Percentiles rank a stretch among this genome's conserved stretches.
These are phyloP conservation scores for Alouatta palliata DNA, from an alignment of 2,113 vertebrate species.

Conservation along the genomic window DNA sequence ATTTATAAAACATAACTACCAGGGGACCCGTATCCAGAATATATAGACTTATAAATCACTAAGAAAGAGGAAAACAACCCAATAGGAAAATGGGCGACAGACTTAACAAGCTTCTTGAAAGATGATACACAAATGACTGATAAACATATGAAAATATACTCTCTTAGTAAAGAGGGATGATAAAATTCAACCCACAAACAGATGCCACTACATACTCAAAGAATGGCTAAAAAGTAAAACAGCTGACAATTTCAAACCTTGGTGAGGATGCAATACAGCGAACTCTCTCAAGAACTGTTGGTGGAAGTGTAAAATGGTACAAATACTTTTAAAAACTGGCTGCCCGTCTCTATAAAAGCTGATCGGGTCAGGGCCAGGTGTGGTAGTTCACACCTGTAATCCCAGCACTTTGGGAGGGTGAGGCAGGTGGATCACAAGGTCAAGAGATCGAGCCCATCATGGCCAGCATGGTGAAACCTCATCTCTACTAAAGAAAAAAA, in stretches of 20 bases:
- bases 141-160: background rate
- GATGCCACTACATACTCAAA: background rate
- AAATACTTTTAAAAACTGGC: background rate
- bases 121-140: background rate
- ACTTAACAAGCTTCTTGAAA: background rate
- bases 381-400: no score
- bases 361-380: no score
- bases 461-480: no score
- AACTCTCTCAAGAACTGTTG: constrained; percentile 10
- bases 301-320: background rate
- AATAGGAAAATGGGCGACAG: background rate
- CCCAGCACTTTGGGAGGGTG: no score
- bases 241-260: background rate
- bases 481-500: no score
- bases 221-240: background rate
- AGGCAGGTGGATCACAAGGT: no score
- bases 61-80: constrained; percentile 12
- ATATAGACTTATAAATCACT: background rate
- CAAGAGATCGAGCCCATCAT: no score
- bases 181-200: background rate
- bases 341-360: background rate
- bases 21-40: background rate
- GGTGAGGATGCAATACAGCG: background rate
- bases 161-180: background rate
- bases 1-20: background rate